Base-by-base conservation (phyloP, 2,888 invertebrate species). In the Drosophila barbarae region DNA sequence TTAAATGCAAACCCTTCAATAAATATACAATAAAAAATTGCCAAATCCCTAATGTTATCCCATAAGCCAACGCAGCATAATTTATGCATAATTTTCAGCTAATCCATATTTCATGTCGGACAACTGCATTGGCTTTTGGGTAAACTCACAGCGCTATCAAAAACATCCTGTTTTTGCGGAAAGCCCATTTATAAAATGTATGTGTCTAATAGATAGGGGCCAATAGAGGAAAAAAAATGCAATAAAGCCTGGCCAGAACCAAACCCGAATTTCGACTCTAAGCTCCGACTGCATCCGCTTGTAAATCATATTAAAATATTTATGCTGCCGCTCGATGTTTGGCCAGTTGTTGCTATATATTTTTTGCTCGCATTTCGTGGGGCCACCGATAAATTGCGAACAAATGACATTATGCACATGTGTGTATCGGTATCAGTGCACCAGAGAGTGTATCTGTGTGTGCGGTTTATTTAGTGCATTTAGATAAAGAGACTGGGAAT, bases 301-400 rank as follows among this genome's bases (percentile, higher is more conserved):
- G 82, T 84, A 79, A 79, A 82, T 84, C 82, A 79, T 84, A 82
- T 72, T 84, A 58, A 81, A 84, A 79, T 79, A 79, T 79, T 79
- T 78, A 79, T 84, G 73, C 46, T 58, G 56, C 59, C 53, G 44
- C 63, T 23, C 44, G 42, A 51, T 41, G 30, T 60, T 47, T 35
- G 26, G 30, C 36, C 69, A 28, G 47, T 36, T 67, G 56, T 41
- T 67, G 46, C 58, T 51, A 51, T 44, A 23, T 23, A 23, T 50
- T 72, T 28, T 35, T 51, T 47, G 39, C 7, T 46, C 30, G 46
- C 36, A 46, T 59, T 60, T 46, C 59, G 55, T 23, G 30, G 30
- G 34, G 47, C 42, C 38, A 35, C 59, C 78, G 64, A 78, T 77
- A 76, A 76, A 76, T 79, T 73, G 60, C 41, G 56, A 64, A 64